A percentile compares a stretch with the other conserved stretches of the same genome.
Conservation (phyloP, 2,888 invertebrate species). For the Spodoptera littoralis region DNA sequence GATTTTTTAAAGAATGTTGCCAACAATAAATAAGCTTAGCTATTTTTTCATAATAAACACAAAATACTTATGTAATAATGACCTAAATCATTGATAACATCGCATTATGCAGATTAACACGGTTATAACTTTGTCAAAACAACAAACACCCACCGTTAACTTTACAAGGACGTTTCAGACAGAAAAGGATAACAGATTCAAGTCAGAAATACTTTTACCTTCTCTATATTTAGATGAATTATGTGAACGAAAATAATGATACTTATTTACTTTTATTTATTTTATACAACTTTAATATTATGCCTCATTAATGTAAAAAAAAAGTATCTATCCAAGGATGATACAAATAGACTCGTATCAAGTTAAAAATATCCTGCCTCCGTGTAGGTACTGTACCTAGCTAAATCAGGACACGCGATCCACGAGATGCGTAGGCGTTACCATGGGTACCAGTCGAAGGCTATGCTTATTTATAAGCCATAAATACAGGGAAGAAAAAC, state of each 20-base stretch:
- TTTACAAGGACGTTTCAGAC: slow-evolving; percentile 59
- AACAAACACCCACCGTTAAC: slow-evolving; percentile 37
- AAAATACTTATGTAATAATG: no score
- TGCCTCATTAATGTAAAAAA: slow-evolving; percentile 1
- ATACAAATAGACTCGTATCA: slow-evolving; percentile 63
- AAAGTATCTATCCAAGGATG: slow-evolving; percentile 55
- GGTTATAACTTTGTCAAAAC: slow-evolving; percentile 5
- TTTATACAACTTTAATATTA: background rate
- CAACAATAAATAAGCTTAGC: no score
- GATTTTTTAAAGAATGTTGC: no score
- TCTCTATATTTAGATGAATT: slow-evolving; percentile 43
- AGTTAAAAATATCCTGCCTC: slow-evolving; percentile 67
- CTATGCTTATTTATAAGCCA: slow-evolving; percentile 64
- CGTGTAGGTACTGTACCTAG: slow-evolving; percentile 39
- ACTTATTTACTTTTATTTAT: slow-evolving; percentile 1
- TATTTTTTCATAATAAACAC: no score
- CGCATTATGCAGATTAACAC: slow-evolving; percentile 8
- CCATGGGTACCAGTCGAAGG: slow-evolving; percentile 64
- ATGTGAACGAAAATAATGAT: slow-evolving; percentile 26
- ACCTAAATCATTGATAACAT: slow-evolving; percentile 13
- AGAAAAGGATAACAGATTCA: slow-evolving; percentile 63
- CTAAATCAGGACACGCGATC: slow-evolving; percentile 56
- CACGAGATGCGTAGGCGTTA: slow-evolving; percentile 73
- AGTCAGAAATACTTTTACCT: slow-evolving; percentile 66
- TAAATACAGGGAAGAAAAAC: slow-evolving; percentile 44